Conservation (phyloP, 2,797 vertebrate genomes). For the Cyprinella venusta region DNA sequence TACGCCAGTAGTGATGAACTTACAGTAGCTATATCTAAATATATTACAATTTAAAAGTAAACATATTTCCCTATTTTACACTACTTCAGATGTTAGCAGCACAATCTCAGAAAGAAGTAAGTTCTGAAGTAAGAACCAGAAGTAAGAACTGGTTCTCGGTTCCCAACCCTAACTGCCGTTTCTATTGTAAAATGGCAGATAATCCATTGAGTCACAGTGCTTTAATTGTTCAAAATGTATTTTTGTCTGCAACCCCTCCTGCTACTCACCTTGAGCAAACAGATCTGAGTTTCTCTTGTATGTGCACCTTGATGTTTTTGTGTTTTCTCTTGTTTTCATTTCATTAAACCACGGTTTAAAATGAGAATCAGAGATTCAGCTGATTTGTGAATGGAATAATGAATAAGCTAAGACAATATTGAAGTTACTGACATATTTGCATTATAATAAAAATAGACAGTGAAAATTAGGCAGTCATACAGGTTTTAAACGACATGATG, state of each 20-base stretch:
- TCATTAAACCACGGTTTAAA: background rate
- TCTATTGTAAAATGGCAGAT: background rate
- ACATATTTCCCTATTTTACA: background rate
- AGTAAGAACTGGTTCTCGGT: background rate
- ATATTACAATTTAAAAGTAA: too few relatives aligned
- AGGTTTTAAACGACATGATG: background rate
- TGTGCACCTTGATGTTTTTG: background rate
- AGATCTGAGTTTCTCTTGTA: background rate
- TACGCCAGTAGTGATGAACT: background rate
- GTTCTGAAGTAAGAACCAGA: too few relatives aligned
- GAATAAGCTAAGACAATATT: background rate
- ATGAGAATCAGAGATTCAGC: background rate
- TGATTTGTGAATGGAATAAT: background rate
- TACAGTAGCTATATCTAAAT: background rate
- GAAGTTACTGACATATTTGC: background rate
- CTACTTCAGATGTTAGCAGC: background rate
- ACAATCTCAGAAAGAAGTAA: background rate
- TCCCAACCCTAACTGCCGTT: background rate
- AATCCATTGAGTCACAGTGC: slow-evolving; percentile 1
- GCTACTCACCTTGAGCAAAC: slow-evolving; percentile 26
- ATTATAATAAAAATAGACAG: background rate
- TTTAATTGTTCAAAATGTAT: background rate
- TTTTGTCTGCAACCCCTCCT: background rate
- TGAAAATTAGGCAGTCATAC: background rate
- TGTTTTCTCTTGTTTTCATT: background rate